Evolutionary conservation across 2,113 vertebrate genomes (phyloP), one percentile per base, ranked within the genome.

Genomic region (Sialia sialis): DNA sequence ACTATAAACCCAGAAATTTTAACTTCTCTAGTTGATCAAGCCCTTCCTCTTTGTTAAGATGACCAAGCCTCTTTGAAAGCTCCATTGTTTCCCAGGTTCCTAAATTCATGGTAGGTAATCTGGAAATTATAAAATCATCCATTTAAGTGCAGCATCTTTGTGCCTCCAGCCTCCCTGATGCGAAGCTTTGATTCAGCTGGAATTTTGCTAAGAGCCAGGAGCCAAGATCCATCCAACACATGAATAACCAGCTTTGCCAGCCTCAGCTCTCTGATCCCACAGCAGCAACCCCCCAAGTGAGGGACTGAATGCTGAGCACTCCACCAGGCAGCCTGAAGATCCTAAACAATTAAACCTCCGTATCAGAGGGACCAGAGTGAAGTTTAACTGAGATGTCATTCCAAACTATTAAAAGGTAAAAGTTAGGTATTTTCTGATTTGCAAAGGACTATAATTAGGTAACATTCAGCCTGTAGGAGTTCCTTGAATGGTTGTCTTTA

Each of bases 141-240:
- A 2, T 56, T 59, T 78, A 69, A 68, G 22, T 27, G 54, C n/a
- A 64, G n/a, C 1, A 18, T 59, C 55, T 51, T 55, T 52, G 21
- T 83, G 63, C 41, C 54, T 87, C 39, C 49, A 87, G 56, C 22
- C n/a, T 82, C 25, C 54, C 36, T 46, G 20, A 10, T 79, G 38
- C 6, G 14, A 82, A 79, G 49, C 46, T 94, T 91, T 48, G 62
- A 85, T 90, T 85, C 44, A 75, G 52, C 7, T 3, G 8, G n/a
- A 68, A 78, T 64, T 84, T 55, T 79, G 13, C 78, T 69, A 38
- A 52, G 15, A 86, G 32, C 36, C 27, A 66, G 11, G 11, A 92
- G 49, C 34, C 39, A 82, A 56, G 52, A 48, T 64, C 34, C n/a
- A 66, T 27, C 11, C 2, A 1, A 32, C 0, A 0, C 19, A 52